These are phyloP conservation scores for Lucilia sericata DNA, from an alignment of 1,140 invertebrate species.

Conservation along the genomic window DNA sequence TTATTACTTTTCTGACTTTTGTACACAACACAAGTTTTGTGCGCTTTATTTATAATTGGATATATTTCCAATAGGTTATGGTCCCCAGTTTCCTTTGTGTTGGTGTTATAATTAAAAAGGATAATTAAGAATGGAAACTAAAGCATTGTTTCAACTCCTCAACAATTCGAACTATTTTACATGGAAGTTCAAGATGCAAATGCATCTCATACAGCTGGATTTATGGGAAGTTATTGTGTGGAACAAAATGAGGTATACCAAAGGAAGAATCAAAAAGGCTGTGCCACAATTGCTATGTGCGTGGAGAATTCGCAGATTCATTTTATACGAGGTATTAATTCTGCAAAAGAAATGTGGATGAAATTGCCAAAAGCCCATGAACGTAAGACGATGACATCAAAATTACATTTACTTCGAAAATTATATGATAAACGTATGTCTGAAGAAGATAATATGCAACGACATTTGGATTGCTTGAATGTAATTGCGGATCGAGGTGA, in stretches of 20 bases:
- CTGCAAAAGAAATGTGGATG: not conserved
- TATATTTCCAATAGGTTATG: too few species aligned
- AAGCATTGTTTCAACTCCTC: too few species aligned
- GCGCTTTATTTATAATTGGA: too few species aligned
- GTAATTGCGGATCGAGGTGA: not conserved
- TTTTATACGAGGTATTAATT: not conserved
- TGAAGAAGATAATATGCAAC: not conserved
- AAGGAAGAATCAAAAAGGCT: not conserved
- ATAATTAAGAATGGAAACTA: too few species aligned
- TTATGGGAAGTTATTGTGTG: not conserved
- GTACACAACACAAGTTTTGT: too few species aligned
- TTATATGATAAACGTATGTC: not conserved
- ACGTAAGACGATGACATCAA: not conserved
- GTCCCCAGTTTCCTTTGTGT: too few species aligned
- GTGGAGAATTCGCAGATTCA: not conserved
- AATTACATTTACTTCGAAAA: not conserved
- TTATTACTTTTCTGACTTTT: too few species aligned
- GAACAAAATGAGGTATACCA: not conserved
- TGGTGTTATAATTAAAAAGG: too few species aligned
- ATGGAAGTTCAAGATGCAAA: constrained; percentile 32
- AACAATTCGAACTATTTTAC: constrained; percentile 22
- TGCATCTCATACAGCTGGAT: constrained; percentile 15
- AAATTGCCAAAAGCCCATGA: not conserved
- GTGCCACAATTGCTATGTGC: not conserved
- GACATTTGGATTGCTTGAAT: not conserved